A percentile compares a stretch with the other conserved stretches of the same genome.
phyloP scores from a whole-genome alignment of 2,113 vertebrate species.

The Talpa occidentalis region DNA sequence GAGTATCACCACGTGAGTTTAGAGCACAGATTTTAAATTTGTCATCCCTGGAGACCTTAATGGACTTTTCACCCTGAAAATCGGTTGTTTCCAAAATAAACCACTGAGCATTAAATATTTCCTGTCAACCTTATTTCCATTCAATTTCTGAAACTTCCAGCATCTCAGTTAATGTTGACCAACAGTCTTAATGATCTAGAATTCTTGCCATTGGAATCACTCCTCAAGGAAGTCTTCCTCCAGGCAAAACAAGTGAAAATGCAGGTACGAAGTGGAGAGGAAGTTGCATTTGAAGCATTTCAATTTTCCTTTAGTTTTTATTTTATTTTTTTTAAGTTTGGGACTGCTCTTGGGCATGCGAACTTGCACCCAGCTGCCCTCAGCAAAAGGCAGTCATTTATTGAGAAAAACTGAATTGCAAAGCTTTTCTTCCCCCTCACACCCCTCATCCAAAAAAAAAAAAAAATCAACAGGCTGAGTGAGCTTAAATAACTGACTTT shows the following conservation, averaged over 20 bases:
- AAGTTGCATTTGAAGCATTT: not conserved
- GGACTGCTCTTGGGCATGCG: slow-evolving; percentile 75
- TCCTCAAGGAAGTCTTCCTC: not conserved
- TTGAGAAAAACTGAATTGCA: slow-evolving; percentile 91
- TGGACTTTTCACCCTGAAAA: not conserved
- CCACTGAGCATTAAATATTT: not conserved
- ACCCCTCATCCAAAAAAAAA: slow-evolving; percentile 74
- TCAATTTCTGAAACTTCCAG: not conserved
- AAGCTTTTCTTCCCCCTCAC: slow-evolving; percentile 88
- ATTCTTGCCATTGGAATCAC: not conserved
- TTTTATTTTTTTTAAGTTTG: slow-evolving; percentile 69
- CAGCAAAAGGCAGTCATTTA: slow-evolving; percentile 89
- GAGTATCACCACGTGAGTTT: not conserved
- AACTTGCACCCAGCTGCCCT: slow-evolving; percentile 85
- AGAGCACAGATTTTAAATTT: not conserved
- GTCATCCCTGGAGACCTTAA: not conserved
- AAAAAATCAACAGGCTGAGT: slow-evolving; percentile 96
- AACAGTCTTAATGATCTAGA: not conserved
- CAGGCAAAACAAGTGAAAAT: not conserved
- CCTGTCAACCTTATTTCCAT: not conserved
- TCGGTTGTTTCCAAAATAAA: not conserved
- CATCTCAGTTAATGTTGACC: too few species aligned
- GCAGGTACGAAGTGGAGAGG: not conserved
- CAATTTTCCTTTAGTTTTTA: not conserved
- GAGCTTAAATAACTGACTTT: slow-evolving; percentile 99